These are phyloP conservation scores for Pogonognathellus flavescens DNA, from an alignment of 1,140 invertebrate genomes.

Conservation along the genomic window DNA sequence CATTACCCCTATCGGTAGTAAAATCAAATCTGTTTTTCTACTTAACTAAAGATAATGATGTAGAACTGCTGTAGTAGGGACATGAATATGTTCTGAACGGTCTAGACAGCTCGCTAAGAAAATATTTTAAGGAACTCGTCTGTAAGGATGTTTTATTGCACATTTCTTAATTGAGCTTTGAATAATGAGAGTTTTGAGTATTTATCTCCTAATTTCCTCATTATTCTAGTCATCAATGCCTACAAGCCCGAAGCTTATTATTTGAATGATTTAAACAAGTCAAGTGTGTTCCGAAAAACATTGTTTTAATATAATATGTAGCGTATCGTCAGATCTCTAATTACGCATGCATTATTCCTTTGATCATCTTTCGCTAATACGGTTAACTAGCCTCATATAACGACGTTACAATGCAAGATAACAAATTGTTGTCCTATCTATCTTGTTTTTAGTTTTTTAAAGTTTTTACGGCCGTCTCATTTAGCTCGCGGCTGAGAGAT, in stretches of 20 bases:
- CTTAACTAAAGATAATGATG: not conserved
- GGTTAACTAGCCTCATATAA: slow-evolving; percentile 15
- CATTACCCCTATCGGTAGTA: slow-evolving; percentile 27
- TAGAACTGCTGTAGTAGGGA: not conserved
- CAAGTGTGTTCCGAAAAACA: not conserved
- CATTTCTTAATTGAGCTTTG: slow-evolving; percentile 42
- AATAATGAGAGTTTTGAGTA: slow-evolving; percentile 26
- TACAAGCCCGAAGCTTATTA: slow-evolving; percentile 4
- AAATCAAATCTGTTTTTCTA: slow-evolving; percentile 15
- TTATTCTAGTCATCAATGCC: slow-evolving; percentile 8
- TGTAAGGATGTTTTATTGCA: not conserved
- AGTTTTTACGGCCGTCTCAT: slow-evolving; percentile 17
- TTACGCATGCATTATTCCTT: slow-evolving; percentile 24
- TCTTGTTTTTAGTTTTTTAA: slow-evolving; percentile 13
- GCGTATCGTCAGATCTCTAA: slow-evolving; percentile 21
- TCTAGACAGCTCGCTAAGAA: not conserved
- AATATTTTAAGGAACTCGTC: not conserved
- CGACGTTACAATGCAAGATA: not conserved
- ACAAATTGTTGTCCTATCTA: slow-evolving; percentile 18
- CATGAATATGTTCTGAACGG: not conserved
- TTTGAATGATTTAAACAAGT: slow-evolving; percentile 19
- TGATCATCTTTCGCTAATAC: slow-evolving; percentile 35
- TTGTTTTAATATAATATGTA: slow-evolving; percentile 1
- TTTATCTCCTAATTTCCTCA: slow-evolving; percentile 42
- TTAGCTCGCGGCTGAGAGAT: slow-evolving; percentile 16